A percentile compares a stretch with the other conserved stretches of the same genome.
Evolutionary conservation across 2,888 invertebrate species (phyloP).

Genomic region (Drosophila percnosoma): DNA sequence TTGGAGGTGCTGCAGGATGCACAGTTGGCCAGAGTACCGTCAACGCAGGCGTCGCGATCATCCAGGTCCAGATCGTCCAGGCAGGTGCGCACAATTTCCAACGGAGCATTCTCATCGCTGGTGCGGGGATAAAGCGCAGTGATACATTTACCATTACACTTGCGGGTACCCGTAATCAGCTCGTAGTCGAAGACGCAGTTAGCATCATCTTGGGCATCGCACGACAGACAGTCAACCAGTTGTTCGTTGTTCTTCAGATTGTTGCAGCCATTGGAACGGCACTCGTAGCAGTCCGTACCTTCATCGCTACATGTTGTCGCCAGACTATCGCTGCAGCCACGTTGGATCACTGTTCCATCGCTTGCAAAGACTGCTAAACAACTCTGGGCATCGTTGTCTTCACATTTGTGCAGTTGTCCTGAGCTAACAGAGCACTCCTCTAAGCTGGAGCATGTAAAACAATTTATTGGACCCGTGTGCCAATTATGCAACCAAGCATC

Average conservation of each 20-base stretch:
- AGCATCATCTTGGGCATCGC: slow-evolving; percentile 65
- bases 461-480: slow-evolving; percentile 75
- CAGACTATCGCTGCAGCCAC: slow-evolving; percentile 74
- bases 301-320: slow-evolving; percentile 43
- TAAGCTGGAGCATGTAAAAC: slow-evolving; percentile 62
- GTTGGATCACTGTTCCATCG: slow-evolving; percentile 56
- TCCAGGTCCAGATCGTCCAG: slow-evolving; percentile 78
- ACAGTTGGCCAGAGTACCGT: slow-evolving; percentile 56
- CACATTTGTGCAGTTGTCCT: slow-evolving; percentile 63
- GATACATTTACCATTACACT: slow-evolving; percentile 76
- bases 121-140: slow-evolving; percentile 79
- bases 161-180: slow-evolving; percentile 54
- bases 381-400: slow-evolving; percentile 59
- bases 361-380: slow-evolving; percentile 69
- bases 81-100: slow-evolving; percentile 78
- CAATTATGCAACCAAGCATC: slow-evolving; percentile 65
- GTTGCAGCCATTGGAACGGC: slow-evolving; percentile 81
- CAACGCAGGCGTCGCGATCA: slow-evolving; percentile 67
- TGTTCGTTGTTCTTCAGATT: slow-evolving; percentile 49
- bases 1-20: slow-evolving; percentile 55
- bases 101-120: slow-evolving; percentile 55
- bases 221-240: slow-evolving; percentile 72
- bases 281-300: slow-evolving; percentile 68
- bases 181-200: slow-evolving; percentile 65
- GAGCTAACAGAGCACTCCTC: slow-evolving; percentile 57